Percentiles rank a stretch among this genome's conserved stretches.
Conservation (phyloP, 2,113 vertebrate genomes). For the Cyanoliseus patagonus region DNA sequence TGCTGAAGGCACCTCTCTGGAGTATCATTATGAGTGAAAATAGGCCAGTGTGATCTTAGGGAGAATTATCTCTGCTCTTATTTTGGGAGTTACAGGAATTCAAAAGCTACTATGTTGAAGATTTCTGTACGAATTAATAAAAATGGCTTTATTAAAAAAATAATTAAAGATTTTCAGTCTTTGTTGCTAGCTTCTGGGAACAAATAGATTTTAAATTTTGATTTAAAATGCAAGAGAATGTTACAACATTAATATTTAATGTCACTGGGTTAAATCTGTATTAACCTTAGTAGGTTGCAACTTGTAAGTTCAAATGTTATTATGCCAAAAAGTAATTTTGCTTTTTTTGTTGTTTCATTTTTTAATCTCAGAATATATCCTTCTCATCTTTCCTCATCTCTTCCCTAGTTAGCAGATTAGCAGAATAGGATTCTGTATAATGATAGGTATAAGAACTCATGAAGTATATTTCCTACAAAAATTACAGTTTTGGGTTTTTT, state of each 20-base stretch:
- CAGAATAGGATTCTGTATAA: not conserved
- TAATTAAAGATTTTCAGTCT: not conserved
- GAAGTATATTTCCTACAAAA: not conserved
- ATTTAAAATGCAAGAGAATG: slow-evolving; percentile 9
- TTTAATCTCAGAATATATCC: not conserved
- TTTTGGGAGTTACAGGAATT: not conserved
- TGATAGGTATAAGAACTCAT: not conserved
- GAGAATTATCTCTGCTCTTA: not conserved
- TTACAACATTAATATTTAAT: not conserved
- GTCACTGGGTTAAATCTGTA: not conserved
- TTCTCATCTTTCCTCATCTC: not conserved
- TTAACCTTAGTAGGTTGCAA: not conserved
- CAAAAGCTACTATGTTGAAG: not conserved
- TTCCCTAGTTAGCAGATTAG: not conserved
- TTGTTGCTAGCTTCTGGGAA: not conserved
- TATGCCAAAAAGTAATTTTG: not conserved
- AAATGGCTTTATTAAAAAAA: not conserved
- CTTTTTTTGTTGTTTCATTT: not conserved
- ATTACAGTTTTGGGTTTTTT: not conserved
- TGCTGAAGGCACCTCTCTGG: not conserved
- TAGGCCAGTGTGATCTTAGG: not conserved
- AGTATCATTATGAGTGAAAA: not conserved
- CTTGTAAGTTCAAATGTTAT: not conserved
- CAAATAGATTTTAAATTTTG: not conserved
- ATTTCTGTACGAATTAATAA: not conserved